These are phyloP conservation scores for Anas georgica DNA, from an alignment of 2,797 vertebrate species.

Conservation along the genomic window DNA sequence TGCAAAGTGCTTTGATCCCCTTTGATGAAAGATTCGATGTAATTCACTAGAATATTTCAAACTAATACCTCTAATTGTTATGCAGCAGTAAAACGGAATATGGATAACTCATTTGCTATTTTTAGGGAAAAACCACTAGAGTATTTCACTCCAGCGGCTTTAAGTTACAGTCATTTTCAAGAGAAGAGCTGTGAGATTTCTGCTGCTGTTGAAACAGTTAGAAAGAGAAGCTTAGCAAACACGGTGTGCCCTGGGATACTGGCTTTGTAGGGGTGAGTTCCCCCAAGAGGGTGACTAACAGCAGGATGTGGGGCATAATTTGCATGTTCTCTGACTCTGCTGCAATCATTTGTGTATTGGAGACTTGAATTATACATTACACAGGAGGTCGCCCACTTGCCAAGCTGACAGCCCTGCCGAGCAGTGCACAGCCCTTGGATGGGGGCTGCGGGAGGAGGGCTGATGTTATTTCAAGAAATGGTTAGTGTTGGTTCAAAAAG, in stretches of 20 bases:
- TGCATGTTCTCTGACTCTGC: constrained; percentile 69
- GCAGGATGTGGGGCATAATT: constrained; percentile 68
- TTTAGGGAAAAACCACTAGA: constrained; percentile 1
- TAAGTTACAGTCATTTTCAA: neutral
- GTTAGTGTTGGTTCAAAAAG: neutral
- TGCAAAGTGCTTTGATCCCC: constrained; percentile 36
- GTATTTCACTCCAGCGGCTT: constrained; percentile 29
- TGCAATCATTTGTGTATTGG: constrained; percentile 63
- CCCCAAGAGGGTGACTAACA: constrained; percentile 67
- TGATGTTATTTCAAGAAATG: constrained; percentile 24
- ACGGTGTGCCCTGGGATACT: constrained; percentile 57
- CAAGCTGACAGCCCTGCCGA: constrained; percentile 33
- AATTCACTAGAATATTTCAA: constrained; percentile 32
- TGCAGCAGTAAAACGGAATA: neutral
- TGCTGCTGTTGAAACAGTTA: constrained; percentile 34
- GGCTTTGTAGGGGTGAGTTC: constrained; percentile 53
- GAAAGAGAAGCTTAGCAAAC: constrained; percentile 65
- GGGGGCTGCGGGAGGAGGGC: neutral
- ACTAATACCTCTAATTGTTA: constrained; percentile 33
- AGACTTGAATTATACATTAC: constrained; percentile 67
- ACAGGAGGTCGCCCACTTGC: constrained; percentile 51
- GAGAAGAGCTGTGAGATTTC: neutral
- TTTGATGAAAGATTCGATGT: constrained; percentile 5
- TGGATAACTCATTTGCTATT: neutral
- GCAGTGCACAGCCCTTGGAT: neutral